Conservation (phyloP, 1,140 invertebrate species). For the Wiebesia pumilae region DNA sequence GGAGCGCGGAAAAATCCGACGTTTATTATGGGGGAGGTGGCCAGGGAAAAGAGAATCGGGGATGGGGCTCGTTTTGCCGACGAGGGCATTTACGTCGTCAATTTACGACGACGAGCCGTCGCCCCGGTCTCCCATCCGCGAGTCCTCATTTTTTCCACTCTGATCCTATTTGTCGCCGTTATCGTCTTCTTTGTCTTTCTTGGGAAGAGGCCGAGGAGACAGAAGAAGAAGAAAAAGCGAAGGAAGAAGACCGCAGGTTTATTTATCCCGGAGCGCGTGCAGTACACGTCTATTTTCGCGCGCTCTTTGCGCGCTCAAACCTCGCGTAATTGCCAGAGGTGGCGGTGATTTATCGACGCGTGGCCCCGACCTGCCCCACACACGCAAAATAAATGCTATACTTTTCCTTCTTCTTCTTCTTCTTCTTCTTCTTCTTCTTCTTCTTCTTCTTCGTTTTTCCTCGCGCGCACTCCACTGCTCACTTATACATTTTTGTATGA, state of each 20-base stretch:
- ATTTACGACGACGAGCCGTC: conserved; percentile 19
- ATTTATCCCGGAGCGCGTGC: conserved; percentile 23
- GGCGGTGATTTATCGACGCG: conserved; percentile 43
- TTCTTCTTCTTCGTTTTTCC: neutral
- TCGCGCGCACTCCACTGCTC: neutral
- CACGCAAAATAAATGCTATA: neutral
- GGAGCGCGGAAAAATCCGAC: no score
- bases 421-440: neutral
- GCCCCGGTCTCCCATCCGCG: neutral
- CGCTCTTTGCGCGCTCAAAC: conserved; percentile 15
- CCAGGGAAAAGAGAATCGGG: neutral
- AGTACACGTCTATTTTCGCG: conserved; percentile 39
- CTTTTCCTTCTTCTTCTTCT: neutral
- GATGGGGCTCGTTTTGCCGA: neutral
- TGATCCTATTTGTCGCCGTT: conserved; percentile 33
- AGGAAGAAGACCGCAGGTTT: neutral
- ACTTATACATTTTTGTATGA: neutral
- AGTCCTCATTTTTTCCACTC: neutral
- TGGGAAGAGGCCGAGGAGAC: no score
- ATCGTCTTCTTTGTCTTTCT: neutral
- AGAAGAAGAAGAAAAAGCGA: no score
- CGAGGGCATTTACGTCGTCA: conserved; percentile 23
- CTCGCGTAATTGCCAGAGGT: conserved; percentile 46
- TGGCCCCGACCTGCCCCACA: conserved; percentile 34
- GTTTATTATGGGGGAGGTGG: no score